Conservation (phyloP, 2,113 vertebrate genomes). For the Thinocorus orbignyianus region DNA sequence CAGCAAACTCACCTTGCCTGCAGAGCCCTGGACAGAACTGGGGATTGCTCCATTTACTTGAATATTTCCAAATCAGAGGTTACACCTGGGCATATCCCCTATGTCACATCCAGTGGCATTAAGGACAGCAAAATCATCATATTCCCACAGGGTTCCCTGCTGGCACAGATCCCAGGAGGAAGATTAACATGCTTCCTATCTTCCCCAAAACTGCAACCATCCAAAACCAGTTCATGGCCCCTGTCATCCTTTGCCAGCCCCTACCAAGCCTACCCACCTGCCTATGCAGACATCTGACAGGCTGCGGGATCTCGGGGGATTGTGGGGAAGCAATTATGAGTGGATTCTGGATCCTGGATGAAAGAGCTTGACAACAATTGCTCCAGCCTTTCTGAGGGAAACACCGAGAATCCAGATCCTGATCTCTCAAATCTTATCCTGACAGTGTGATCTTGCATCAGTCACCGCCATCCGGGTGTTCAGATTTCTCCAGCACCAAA, state of each 20-base stretch:
- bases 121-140: neutral
- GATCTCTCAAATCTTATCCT: neutral
- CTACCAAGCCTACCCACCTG: neutral
- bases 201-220: neutral
- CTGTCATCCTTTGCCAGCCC: constrained; percentile 9
- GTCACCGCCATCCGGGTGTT: neutral
- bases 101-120: neutral
- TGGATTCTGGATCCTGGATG: constrained; percentile 12
- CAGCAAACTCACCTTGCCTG: neutral
- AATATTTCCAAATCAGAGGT: neutral
- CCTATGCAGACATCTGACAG: neutral
- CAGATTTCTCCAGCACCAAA: neutral
- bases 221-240: neutral
- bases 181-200: neutral
- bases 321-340: neutral
- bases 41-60: neutral
- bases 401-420: neutral
- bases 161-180: neutral
- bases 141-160: neutral
- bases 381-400: neutral
- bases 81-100: neutral
- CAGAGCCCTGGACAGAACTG: neutral
- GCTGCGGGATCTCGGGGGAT: neutral
- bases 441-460: neutral
- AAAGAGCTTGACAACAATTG: constrained; percentile 7